Base-by-base conservation (phyloP, 2,888 invertebrate species). In the Fragum fragum region DNA sequence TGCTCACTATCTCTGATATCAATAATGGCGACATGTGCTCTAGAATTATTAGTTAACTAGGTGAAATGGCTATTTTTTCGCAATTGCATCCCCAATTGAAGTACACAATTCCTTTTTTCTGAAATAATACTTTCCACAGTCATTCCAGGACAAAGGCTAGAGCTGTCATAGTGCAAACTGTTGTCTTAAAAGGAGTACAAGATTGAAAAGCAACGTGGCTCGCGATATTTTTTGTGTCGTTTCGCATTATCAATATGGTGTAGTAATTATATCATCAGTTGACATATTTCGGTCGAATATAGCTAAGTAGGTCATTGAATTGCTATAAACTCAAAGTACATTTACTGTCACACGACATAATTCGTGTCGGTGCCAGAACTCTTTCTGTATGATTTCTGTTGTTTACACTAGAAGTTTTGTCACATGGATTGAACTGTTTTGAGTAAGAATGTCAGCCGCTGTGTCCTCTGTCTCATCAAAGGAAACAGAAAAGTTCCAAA, bases 11-110 rank as follows among this genome's bases (percentile, higher is more conserved):
- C 73, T 80, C 81, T 85, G 85, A 83, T 84, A 81, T 85, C 89
- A 83, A 87, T 88, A 90, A 92, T 92, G 92, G 92, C 92, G 92
- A 92, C 92, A 92, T 92, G 92, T 92, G 92, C 91, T 90, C 83
- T 63, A 78, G 68, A 75, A 66, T 42, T 61, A 61, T 78, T 85
- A 83, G 85, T 85, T 85, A 82, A 80, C 66, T 5, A 23, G 16
- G 26, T 66, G 32, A 36, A 42, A 42, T 66, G 77, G 59, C 59
- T 36, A 28, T 36, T 29, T 59, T 78, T 68, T 71, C 63, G 47
- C 61, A 59, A 21, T 59, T 63, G 18, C 61, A 21, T 47, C 18
- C 1, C 18, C 28, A 21, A 29, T 32, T 32, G 23, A 26, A 23
- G 23, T 9, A 1, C 14, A 9, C 47, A 47, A 47, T 3, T 47